These are phyloP conservation scores for Callithrix jacchus DNA, from an alignment of 2,113 vertebrate genomes.

Conservation along the genomic window DNA sequence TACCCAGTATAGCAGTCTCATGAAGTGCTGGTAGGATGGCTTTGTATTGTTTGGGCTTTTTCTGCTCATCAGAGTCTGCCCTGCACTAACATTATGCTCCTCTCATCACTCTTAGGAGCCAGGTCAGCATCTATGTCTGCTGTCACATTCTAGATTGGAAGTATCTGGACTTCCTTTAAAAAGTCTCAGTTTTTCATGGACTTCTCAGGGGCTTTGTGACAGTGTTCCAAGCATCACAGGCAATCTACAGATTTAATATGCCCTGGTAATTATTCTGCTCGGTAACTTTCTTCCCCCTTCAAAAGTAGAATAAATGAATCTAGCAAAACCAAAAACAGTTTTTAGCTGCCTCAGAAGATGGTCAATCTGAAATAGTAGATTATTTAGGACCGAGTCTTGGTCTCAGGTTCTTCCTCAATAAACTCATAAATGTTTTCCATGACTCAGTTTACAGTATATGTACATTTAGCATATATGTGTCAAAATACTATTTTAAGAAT, in stretches of 20 bases:
- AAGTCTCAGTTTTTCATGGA: background rate
- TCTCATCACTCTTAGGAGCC: background rate
- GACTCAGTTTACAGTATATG: background rate
- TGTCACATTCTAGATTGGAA: background rate
- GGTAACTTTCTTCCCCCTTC: background rate
- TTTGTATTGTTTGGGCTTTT: background rate
- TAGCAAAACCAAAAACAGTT: background rate
- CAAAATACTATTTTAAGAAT: conserved; percentile 16
- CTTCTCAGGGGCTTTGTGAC: background rate
- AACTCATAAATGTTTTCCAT: background rate
- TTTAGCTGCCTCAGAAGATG: background rate
- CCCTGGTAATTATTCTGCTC: background rate
- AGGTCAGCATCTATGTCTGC: background rate
- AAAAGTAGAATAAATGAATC: background rate
- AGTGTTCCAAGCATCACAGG: background rate
- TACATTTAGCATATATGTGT: background rate
- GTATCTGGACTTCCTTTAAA: background rate
- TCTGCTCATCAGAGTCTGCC: background rate
- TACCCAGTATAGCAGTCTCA: background rate
- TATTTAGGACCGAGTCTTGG: background rate
- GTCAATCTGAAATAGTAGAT: background rate
- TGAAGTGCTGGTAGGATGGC: background rate
- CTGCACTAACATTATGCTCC: background rate
- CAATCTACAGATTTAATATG: background rate
- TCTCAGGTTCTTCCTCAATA: background rate